Evolutionary conservation across 2,888 invertebrate species (phyloP), one percentile per base, ranked within the genome.

Genomic region (Papilio protenor): DNA sequence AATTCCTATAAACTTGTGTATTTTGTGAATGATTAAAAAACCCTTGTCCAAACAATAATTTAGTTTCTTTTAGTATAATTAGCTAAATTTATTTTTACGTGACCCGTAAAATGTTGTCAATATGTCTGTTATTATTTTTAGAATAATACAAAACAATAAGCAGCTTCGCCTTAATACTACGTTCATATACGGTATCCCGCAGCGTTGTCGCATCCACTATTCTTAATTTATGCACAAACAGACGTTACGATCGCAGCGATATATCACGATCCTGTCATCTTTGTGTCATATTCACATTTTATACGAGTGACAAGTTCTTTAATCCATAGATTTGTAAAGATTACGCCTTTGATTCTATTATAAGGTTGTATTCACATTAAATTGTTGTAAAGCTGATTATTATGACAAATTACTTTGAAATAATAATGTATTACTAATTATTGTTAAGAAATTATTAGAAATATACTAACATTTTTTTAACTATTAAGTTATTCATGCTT

Each of bases 201-300:
- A 77, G 87, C 81, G 86, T 82, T 83, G 85, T 84, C 83, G 81
- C 82, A 79, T 79, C 78, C 74, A 73, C 73, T 66, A 80, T 52
- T 82, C 81, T 78, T 84, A 85, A 89, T 89, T 84, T 85, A 89
- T 89, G 86, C 83, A 82, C 77, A 82, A 79, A 86, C 83, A 83
- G 74, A 71, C 71, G 80, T 81, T 77, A 40, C 59, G 85, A 85
- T 85, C 73, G 69, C 14, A 18, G 2, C 70, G 78, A 83, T 81
- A 81, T 47, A 49, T 40, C 81, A 81, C 80, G 80, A 75, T 47
- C 59, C 77, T 69, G 69, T 59, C 47, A 78, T 70, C 49, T 77
- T 55, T 76, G 23, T 57, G 66, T 64, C 75, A n/a, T 45, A 45
- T 45, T 10, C 45, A 45, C 10, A 45, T 4, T 10, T 45, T n/a